Base-by-base conservation (phyloP, 2,797 vertebrate genomes). In the Spinus pinus region DNA sequence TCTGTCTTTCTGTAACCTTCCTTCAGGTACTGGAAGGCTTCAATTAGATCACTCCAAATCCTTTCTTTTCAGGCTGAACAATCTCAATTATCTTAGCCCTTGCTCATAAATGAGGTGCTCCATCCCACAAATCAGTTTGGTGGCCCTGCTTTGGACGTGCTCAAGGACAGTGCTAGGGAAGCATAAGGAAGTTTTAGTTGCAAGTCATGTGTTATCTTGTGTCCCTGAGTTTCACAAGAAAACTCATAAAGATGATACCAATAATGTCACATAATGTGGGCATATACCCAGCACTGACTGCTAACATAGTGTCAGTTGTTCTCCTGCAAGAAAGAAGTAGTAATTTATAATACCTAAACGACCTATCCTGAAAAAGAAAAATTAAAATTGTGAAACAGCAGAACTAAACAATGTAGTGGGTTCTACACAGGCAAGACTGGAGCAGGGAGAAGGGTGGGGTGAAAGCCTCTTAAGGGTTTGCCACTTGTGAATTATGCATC, bases 401-500 rank as follows among this genome's bases (percentile, higher is more conserved):
- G 47, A 31, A 66, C 75, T 88, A 62, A 96, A 80, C 92, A 81
- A 80, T 79, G 49, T 74, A 42, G 49, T 69, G 3, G 86, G 72
- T 90, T 96, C 85, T 90, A 64, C 42, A 49, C 46, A 71, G 42
- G 17, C 3, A 8, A 44, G 74, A 71, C 13, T 39, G 50, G 46
- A 71, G 20, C 0, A 8, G 53, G 65, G n/a, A 65, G 65, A 90
- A 39, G 24, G 7, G 50, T 94, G 65, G 33, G 44, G 46, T 74
- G 93, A 93, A 93, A 88, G 61, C 69, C 83, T 97, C 94, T 94
- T 93, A 86, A 97, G 74, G 88, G 70, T 92, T 95, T 88, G 84
- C 93, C 89, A 64, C 69, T 96, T 94, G 81, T 95, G 95, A 97
- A 95, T 96, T 95, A 97, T 96, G 86, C 85, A 94, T 96, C 95